Percentiles rank a stretch among this genome's conserved stretches.
These are phyloP conservation scores for Gobiocypris rarus DNA, from an alignment of 2,113 vertebrate species.

Conservation along the genomic window DNA sequence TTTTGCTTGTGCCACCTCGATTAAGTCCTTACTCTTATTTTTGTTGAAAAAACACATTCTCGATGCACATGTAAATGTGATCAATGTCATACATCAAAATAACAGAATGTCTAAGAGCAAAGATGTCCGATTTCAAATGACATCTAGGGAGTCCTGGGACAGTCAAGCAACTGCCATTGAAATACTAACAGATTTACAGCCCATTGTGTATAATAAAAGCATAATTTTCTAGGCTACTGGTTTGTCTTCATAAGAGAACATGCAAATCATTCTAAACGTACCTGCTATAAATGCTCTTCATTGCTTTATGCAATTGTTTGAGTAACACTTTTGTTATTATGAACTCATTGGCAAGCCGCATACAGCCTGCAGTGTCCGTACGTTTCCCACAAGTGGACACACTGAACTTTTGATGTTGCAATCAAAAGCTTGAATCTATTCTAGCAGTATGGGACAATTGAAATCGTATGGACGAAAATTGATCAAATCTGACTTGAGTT, in stretches of 20 bases:
- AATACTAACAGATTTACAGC: neutral
- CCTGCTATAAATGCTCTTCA: neutral
- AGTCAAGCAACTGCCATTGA: neutral
- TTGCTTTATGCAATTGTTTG: neutral
- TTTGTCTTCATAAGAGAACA: neutral
- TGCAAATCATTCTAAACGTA: neutral
- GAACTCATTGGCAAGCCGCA: neutral
- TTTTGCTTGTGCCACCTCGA: no score
- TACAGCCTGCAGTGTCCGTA: neutral
- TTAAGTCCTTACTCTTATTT: no score
- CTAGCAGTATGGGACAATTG: slow-evolving; percentile 64
- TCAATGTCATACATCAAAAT: neutral
- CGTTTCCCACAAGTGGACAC: neutral
- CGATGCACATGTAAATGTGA: no score
- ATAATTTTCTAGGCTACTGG: no score
- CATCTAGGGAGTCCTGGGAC: neutral
- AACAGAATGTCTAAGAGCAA: neutral
- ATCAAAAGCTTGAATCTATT: slow-evolving; percentile 53
- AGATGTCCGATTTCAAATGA: neutral
- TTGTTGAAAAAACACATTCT: no score
- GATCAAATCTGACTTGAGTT: slow-evolving; percentile 73
- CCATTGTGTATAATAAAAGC: neutral
- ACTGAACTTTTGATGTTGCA: slow-evolving; percentile 59
- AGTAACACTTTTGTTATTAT: neutral
- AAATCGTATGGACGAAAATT: slow-evolving; percentile 70